Evolutionary conservation across 35 echinoderm and acorn worm genomes (phyloP), one percentile per base, ranked within the genome.

Genomic region (Ophiothrix spiculata): DNA sequence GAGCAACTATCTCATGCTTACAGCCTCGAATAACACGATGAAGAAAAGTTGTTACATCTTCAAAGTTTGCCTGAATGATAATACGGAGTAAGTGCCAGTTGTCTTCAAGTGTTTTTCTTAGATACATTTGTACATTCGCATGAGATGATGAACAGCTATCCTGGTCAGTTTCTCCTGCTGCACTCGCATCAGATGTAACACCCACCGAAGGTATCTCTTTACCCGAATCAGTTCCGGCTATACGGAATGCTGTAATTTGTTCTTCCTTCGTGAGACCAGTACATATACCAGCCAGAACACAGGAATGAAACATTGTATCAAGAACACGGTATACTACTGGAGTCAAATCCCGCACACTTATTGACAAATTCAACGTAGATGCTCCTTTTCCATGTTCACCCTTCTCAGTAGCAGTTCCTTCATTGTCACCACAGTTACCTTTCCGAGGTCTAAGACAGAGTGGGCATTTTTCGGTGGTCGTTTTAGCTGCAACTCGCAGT

Each of bases 331-430:
- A 76, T 28, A 28, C 74, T 12, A 76, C 74, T 76, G 74, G 74
- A 76, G 74, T 12, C n/a, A 76, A 76, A 12, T 28, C 74, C 8
- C 74, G 74, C 12, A 76, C 74, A 76, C 74, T 76, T 78, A 34
- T 34, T n/a, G n/a, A n/a, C n/a, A n/a, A n/a, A n/a, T n/a, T n/a
- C n/a, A n/a, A n/a, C 10, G 76, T 78, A 12, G 25, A 28, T 6
- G 6, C 12, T 31, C 29, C n/a, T 28, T 11, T 11, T 76, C 6
- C n/a, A 28, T 76, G 33, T 28, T 28, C 33, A 76, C 12, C 33
- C 29, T 4, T 12, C 12, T 35, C 74, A 23, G 32, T 39, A 4
- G 17, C 38, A 36, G 25, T 34, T 3, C 76, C 6, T 39, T 11
- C 76, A 4, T 69, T 15, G 4, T 69, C 3, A 76, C 74, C 29